These are phyloP conservation scores for Mesorhabditis spiculigera DNA, from an alignment of 2,888 invertebrate species.

Conservation along the genomic window DNA sequence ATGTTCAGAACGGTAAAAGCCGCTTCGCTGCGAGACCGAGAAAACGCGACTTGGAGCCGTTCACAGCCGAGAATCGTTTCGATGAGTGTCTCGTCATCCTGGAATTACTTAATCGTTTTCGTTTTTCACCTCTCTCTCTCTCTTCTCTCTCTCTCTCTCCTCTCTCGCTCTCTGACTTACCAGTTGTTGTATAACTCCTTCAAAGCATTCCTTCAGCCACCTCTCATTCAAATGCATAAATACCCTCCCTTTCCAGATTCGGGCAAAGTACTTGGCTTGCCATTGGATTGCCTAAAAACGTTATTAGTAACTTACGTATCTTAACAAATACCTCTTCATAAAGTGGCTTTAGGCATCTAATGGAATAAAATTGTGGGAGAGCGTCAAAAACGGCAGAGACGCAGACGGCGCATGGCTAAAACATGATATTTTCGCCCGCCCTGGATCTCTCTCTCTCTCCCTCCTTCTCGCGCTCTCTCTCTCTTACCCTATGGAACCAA, in stretches of 20 bases:
- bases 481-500: slow-evolving; percentile 79
- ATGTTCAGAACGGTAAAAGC: slow-evolving; percentile 79
- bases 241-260: slow-evolving; percentile 85
- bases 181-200: slow-evolving; percentile 39
- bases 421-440: too few relatives aligned
- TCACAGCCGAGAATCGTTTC: slow-evolving; percentile 81
- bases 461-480: not conserved
- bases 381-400: slow-evolving; percentile 82
- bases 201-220: slow-evolving; percentile 56
- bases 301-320: not conserved
- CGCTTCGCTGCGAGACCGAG: slow-evolving; percentile 65
- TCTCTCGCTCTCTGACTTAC: not conserved
- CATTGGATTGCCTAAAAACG: slow-evolving; percentile 36
- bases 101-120: slow-evolving; percentile 22
- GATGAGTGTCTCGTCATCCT: slow-evolving; percentile 76
- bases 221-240: slow-evolving; percentile 82
- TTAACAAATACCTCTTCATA: slow-evolving; percentile 39
- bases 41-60: slow-evolving; percentile 66
- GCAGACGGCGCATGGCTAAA: slow-evolving; percentile 81
- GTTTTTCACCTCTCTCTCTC: slow-evolving; percentile 64
- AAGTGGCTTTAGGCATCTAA: slow-evolving; percentile 36
- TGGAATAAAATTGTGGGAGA: slow-evolving; percentile 74
- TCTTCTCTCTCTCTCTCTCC: not conserved
- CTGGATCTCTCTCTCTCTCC: too few relatives aligned
- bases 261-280: slow-evolving; percentile 71